Conservation (phyloP, 2,797 vertebrate genomes). For the Pseudotriccus pelzelni region DNA sequence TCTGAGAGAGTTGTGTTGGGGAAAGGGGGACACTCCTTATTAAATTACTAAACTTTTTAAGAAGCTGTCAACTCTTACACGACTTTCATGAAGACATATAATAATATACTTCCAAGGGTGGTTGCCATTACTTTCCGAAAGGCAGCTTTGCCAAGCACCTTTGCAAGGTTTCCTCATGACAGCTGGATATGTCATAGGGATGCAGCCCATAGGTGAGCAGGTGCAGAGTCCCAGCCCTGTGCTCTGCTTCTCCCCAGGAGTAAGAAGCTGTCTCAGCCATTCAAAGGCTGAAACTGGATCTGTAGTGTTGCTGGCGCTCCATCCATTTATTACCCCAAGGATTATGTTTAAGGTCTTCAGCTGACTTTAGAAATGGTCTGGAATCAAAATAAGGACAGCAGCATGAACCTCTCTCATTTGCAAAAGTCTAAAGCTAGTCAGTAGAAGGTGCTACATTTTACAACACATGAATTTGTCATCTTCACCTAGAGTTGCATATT, state of each 20-base stretch:
- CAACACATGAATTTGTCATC: not conserved
- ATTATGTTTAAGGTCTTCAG: not conserved
- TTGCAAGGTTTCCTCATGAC: not conserved
- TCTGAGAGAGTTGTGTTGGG: not conserved
- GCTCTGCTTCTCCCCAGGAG: not conserved
- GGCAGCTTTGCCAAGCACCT: not conserved
- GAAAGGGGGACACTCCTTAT: accelerated
- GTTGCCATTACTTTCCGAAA: not conserved
- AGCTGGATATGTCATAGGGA: not conserved
- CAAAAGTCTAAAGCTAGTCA: not conserved
- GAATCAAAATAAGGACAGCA: not conserved
- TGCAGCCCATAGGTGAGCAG: not conserved
- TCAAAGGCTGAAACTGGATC: not conserved
- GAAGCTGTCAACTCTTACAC: not conserved
- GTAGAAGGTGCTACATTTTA: not conserved
- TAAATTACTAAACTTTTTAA: not conserved
- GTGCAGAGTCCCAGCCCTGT: not conserved
- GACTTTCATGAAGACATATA: not conserved
- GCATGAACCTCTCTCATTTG: not conserved
- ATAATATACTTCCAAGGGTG: not conserved
- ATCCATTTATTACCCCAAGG: not conserved
- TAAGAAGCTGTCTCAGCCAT: not conserved
- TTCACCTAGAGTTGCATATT: not conserved
- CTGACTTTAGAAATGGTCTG: not conserved
- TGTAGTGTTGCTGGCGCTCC: not conserved